These are phyloP conservation scores for Nyctibius grandis DNA, from an alignment of 2,797 vertebrate species.

Conservation along the genomic window DNA sequence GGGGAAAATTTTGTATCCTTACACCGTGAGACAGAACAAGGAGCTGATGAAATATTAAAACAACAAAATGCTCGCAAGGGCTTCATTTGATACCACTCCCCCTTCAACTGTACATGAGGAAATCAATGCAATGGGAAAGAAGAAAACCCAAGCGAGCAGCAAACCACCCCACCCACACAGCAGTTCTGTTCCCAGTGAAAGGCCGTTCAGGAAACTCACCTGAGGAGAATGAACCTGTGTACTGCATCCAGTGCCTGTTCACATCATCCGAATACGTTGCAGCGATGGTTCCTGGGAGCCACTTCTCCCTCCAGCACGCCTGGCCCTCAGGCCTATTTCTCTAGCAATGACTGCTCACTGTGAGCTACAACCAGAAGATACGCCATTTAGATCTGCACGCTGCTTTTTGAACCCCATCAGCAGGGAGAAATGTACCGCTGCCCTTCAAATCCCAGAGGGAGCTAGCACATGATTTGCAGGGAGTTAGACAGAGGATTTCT, in stretches of 20 bases:
- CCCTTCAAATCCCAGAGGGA: background rate
- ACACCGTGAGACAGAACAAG: background rate
- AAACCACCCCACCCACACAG: background rate
- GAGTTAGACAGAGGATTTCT: background rate
- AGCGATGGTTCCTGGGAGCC: rapidly evolving
- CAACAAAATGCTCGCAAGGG: background rate
- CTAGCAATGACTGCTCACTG: background rate
- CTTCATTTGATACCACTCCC: background rate
- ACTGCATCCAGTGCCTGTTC: background rate
- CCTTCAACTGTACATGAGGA: background rate
- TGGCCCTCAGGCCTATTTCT: background rate
- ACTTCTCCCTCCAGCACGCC: background rate
- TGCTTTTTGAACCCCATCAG: background rate
- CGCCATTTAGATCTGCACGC: rapidly evolving
- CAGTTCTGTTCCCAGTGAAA: background rate
- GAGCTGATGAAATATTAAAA: background rate
- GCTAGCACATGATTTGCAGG: background rate
- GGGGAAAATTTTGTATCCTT: background rate
- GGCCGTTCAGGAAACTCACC: background rate
- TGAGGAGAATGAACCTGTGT: rapidly evolving
- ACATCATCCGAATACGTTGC: rapidly evolving
- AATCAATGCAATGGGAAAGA: background rate
- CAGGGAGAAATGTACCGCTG: background rate
- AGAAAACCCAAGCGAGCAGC: background rate
- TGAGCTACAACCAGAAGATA: background rate